These are phyloP conservation scores for Eurytoma adleriae DNA, from an alignment of 2,888 invertebrate genomes.

Conservation along the genomic window DNA sequence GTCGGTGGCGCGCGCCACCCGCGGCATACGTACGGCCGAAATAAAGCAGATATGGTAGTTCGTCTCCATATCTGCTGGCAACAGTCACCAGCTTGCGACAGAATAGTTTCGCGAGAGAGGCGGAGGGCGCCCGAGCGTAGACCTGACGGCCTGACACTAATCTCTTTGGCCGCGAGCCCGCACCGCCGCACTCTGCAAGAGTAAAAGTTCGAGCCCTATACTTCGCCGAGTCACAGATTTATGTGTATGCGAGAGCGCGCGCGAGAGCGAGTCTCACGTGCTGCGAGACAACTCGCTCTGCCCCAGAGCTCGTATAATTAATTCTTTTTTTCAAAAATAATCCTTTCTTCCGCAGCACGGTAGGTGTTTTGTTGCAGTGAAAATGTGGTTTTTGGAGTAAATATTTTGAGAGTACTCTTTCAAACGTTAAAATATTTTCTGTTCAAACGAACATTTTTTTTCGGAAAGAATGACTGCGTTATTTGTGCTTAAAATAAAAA, in stretches of 20 bases:
- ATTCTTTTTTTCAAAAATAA: neutral
- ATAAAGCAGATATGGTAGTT: conserved; percentile 37
- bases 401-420: too few species aligned
- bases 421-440: too few species aligned
- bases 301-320: neutral
- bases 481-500: too few species aligned
- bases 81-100: conserved; percentile 50
- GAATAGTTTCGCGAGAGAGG: conserved; percentile 42
- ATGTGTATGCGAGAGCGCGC: conserved; percentile 8
- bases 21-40: conserved; percentile 1
- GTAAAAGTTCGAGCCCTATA: conserved; percentile 30
- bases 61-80: conserved; percentile 56
- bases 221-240: conserved; percentile 9
- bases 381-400: too few species aligned
- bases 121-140: conserved; percentile 1
- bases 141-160: conserved; percentile 62
- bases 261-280: neutral
- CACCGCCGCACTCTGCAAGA: conserved; percentile 33
- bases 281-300: neutral
- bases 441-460: too few species aligned
- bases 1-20: neutral
- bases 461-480: too few species aligned
- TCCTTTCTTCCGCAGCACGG: too few species aligned
- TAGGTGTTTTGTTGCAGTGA: too few species aligned
- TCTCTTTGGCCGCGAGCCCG: conserved; percentile 65